Base-by-base conservation (phyloP, 2,888 invertebrate species). In the Neoitamus cyanurus region DNA sequence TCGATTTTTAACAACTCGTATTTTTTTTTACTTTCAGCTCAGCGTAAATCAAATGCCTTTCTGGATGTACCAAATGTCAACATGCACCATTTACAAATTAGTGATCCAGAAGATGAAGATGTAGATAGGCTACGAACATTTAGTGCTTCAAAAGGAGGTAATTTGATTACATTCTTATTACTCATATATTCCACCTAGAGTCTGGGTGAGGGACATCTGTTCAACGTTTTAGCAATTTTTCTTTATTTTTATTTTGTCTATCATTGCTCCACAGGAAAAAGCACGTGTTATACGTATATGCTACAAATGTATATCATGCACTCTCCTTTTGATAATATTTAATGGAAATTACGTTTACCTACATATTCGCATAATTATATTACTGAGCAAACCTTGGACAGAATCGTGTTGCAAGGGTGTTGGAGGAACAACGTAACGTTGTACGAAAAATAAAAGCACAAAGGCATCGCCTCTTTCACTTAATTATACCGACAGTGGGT, bases 101-200 rank as follows among this genome's bases (percentile, higher is more conserved):
- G 89, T 86, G 91, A 91, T 87, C 85, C 85, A 75, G 91, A 90
- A 83, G 96, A 97, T 88, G 97, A 97, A 89, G 97, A 97, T 91
- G 95, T 96, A 86, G 97, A 97, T 92, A 94, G 97, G 87, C 94
- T 98, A 88, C 94, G 98, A 88, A 97, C 97, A 88, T 99, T 99
- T 93, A 96, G 97, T 92, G 95, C 92, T 96, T 97, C 88, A 94
- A 98, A 98, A 94, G 97, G 97, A 94, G 94, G 94, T 94, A 92
- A 91, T 89, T 89, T 25, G 20, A 20, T 9, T 42, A 34, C 34
- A 34, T n/a, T 4, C 1, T 42, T 42, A 15, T 42, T 42, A n/a
- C n/a, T n/a, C n/a, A n/a, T n/a, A n/a, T n/a, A n/a, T n/a, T n/a
- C n/a, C n/a, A n/a, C n/a, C n/a, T n/a, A n/a, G n/a, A n/a, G n/a